Evolutionary conservation across 2,888 invertebrate species (phyloP), one percentile per base, ranked within the genome.

Genomic region (Platycheirus albimanus): DNA sequence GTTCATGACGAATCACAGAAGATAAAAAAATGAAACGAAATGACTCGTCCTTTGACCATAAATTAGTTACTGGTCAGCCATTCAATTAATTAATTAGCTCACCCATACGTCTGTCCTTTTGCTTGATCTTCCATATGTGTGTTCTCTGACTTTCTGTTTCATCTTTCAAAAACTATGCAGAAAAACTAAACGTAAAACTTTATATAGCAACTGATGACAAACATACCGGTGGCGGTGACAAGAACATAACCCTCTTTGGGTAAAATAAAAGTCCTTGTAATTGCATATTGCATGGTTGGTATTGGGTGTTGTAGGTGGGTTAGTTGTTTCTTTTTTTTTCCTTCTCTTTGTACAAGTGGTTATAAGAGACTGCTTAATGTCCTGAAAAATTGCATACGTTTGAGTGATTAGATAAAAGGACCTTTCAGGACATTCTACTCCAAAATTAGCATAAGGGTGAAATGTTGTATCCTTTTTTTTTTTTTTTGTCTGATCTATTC

Each of bases 51-150:
- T 83, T 78, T 77, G 77, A 78, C 83, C 83, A 83, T 83, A 83
- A 83, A 83, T 83, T 83, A 83, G 83, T 83, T 83, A 74, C 78
- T 83, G 83, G 83, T 78, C 83, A 83, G 78, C 72, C 83, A 67
- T 83, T 83, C 83, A 83, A 83, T 83, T 83, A 78, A 83, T 83
- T 83, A 83, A 83, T 83, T 83, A 83, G 78, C 77, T 83, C 56
- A 49, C 72, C 76, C 79, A 63, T 80, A 64, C 8, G 20, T 24
- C 5, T 72, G 66, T 72, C 78, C 66, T 58, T 45, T 49, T 41
- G 15, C 49, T 33, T 61, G 61, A 58, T 43, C 52, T 72, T 72
- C 30, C 49, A 38, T 43, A 10, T 28, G 7, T 24, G 33, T 0
- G 10, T 19, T 19, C 1, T 36, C n/a, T 41, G 51, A 30, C 30